Evolutionary conservation across 2,113 vertebrate species (phyloP), one percentile per base, ranked within the genome.

Genomic region (Prochilodus magdalenae): DNA sequence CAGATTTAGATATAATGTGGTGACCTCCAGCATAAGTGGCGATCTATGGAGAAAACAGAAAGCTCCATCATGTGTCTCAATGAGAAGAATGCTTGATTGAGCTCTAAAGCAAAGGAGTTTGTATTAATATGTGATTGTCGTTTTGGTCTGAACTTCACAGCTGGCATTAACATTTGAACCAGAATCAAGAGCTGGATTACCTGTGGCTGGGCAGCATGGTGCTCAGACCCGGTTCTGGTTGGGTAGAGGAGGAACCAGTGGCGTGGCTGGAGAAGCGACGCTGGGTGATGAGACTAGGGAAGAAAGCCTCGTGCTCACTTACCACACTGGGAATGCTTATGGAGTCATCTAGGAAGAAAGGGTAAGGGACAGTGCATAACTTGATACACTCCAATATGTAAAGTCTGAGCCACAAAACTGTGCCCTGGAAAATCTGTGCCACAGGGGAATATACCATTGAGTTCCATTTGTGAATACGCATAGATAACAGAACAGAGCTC

Each of bases 261-360:
- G 96, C 93, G 72, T 99, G 97, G 91, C 97, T 99, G 93, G 97
- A 99, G 93, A 99, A 98, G 6, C 97, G 92, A 29, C 98, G 95
- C 90, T 97, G 96, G 67, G 96, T 94, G 82, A 96, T 94, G 90
- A 94, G 83, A 33, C 95, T 93, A 87, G 97, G 94, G 85, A 98
- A 92, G 93, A 96, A 98, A 82, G 96, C 94, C 92, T 99, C 98
- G 4, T 98, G 97, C 88, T 99, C 98, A 93, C 98, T 99, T 94
- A 99, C 97, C 94, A 99, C 97, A 86, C 98, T 99, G 92, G 98
- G 98, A 88, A 99, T 97, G 87, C 98, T 99, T 75, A 99, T 91
- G 70, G 98, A 98, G 84, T 99, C 97, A 89, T 97, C 98, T 99
- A 70, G 85, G 51, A 87, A 80, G 44, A 51, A 26, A 16, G 24